These are phyloP conservation scores for Neosalanx taihuensis DNA, from an alignment of 2,797 vertebrate species.

Conservation along the genomic window DNA sequence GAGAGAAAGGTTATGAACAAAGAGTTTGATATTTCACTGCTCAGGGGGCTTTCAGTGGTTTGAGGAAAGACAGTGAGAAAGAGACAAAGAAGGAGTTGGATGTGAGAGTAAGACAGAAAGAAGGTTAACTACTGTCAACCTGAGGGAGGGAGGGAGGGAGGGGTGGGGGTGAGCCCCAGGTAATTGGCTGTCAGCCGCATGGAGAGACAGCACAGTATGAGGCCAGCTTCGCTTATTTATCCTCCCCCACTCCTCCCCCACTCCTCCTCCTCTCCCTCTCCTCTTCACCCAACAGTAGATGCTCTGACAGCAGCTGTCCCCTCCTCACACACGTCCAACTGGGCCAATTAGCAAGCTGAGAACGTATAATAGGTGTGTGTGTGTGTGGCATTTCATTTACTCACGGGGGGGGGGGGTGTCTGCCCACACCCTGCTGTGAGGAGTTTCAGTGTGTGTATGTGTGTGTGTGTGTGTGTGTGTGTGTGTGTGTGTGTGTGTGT, in stretches of 20 bases:
- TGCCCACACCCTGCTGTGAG: slow-evolving; percentile 66
- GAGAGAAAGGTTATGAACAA: slow-evolving; percentile 22
- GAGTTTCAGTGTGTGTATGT: slow-evolving; percentile 67
- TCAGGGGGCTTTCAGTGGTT: slow-evolving; percentile 50
- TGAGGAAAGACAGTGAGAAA: slow-evolving; percentile 36
- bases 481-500: too few relatives aligned
- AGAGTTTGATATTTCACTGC: slow-evolving; percentile 43
- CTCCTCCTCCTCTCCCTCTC: slow-evolving; percentile 39
- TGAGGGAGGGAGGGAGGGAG: slow-evolving; percentile 36
- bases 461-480: slow-evolving; percentile 33
- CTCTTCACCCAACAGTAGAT: slow-evolving; percentile 46
- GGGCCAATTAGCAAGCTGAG: slow-evolving; percentile 63
- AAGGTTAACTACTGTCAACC: slow-evolving; percentile 26
- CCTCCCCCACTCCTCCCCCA: too few relatives aligned
- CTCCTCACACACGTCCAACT: slow-evolving; percentile 55
- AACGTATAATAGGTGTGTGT: slow-evolving; percentile 2
- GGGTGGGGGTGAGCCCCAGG: slow-evolving; percentile 49
- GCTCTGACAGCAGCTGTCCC: too few relatives aligned
- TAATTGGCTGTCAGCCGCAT: slow-evolving; percentile 67
- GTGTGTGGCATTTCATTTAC: slow-evolving; percentile 60
- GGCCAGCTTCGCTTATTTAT: slow-evolving; percentile 48
- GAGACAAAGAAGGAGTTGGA: background rate
- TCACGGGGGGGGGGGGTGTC: slow-evolving; percentile 52
- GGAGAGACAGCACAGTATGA: slow-evolving; percentile 51
- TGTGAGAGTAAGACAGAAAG: slow-evolving; percentile 6